Evolutionary conservation across 2,888 invertebrate species (phyloP), one percentile per base, ranked within the genome.

Genomic region (Nemotelus nigrinus): DNA sequence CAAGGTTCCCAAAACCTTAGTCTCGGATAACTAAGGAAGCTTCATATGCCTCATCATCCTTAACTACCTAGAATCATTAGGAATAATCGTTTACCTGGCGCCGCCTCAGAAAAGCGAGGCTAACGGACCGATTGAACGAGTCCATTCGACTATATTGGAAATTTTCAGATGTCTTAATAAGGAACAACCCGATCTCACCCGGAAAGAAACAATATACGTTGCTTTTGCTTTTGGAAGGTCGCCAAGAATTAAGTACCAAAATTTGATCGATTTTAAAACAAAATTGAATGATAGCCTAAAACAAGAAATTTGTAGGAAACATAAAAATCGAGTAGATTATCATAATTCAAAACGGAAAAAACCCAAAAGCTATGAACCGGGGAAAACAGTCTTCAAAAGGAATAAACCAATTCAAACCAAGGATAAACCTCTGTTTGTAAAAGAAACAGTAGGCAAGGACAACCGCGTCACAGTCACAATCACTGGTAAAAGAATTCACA

Each of bases 21-120:
- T 81, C 7, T 78, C 78, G 67, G 80, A 80, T 64, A 79, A 81
- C 25, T 78, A 81, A 76, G 68, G 77, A 25, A 79, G 79, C 58
- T n/a, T n/a, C n/a, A n/a, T n/a, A n/a, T n/a, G n/a, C n/a, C n/a
- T n/a, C n/a, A n/a, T n/a, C n/a, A n/a, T 79, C 5, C 47, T 78
- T 3, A 80, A 80, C 50, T 81, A 79, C 58, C 50, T 80, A 7
- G 79, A 81, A 78, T 67, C 72, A 48, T 76, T 81, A 2, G 80
- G 79, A 0, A 78, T 79, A 48, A 67, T 53, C 7, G 58, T 80
- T 39, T 81, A 81, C 48, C 50, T 79, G 10, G 65, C 78, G 41
- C 80, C 80, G 2, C 77, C 79, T 50, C 78, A 79, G n/a, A 58
- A 80, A 72, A 81, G 79, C 63, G 80, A 80, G 41, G 79, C 79